Percentiles rank a stretch among this genome's conserved stretches.
Conservation (phyloP, 2,797 vertebrate species). For the Notamacropus eugenii region DNA sequence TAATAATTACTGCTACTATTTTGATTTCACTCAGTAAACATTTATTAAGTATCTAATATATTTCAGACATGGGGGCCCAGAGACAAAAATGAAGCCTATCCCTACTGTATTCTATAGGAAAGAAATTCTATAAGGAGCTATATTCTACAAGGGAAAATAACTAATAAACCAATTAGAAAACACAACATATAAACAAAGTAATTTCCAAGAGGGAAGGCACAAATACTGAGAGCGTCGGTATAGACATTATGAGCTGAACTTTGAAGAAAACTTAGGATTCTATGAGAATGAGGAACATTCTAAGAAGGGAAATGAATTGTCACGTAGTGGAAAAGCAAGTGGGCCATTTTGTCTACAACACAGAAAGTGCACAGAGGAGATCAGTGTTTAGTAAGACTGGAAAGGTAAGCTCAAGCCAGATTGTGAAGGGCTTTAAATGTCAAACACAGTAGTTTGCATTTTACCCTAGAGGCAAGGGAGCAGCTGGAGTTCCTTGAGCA, state of each 20-base stretch:
- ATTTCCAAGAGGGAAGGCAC: background rate
- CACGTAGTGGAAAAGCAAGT: background rate
- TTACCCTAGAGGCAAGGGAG: background rate
- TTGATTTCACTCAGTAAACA: background rate
- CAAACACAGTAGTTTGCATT: background rate
- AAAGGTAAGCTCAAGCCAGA: background rate
- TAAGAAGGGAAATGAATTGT: background rate
- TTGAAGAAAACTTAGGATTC: background rate
- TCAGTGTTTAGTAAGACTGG: background rate
- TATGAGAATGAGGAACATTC: background rate
- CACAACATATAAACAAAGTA: background rate
- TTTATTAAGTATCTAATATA: background rate
- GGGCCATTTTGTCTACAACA: background rate
- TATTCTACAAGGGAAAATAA: background rate
- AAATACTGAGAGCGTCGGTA: background rate
- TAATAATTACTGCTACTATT: background rate
- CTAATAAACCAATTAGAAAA: background rate
- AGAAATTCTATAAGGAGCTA: background rate
- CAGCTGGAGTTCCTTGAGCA: background rate
- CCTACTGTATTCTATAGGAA: background rate
- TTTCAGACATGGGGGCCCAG: background rate
- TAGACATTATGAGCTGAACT: background rate
- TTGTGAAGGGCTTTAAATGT: slow-evolving; percentile 9
- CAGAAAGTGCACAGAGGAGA: background rate
- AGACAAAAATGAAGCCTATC: background rate